phyloP scores from a whole-genome alignment of 1,140 invertebrate genomes.

The Papilio dardanus region DNA sequence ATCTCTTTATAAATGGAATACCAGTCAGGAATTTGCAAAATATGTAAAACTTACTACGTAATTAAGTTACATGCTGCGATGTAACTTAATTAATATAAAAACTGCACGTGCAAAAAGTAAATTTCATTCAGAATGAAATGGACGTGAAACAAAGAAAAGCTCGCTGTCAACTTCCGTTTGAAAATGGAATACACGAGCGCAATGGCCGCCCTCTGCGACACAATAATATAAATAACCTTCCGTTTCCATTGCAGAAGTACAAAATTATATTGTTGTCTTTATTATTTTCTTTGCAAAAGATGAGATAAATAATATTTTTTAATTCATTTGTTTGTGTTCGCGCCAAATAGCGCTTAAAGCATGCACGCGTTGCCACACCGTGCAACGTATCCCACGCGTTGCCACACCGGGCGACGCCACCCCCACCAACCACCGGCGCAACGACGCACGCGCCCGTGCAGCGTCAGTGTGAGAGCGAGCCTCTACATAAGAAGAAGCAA shows the following conservation, averaged over 20 bases:
- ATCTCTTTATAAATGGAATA: not conserved
- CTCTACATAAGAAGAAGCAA: no score
- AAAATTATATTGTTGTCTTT: not conserved
- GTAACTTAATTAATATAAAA: constrained; percentile 39
- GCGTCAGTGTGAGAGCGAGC: no score
- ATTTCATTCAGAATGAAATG: constrained; percentile 65
- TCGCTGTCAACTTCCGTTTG: constrained; percentile 69
- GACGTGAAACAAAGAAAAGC: constrained; percentile 65
- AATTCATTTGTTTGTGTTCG: no score
- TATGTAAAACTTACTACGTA: not conserved
- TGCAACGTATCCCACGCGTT: no score
- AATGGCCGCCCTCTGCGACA: constrained; percentile 54
- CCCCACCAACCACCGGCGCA: no score
- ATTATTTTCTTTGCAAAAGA: not conserved
- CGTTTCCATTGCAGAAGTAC: not conserved
- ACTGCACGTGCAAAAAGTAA: constrained; percentile 40
- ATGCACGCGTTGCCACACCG: no score
- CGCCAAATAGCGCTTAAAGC: no score
- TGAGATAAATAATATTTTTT: no score
- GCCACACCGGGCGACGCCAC: no score
- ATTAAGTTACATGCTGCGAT: constrained; percentile 16
- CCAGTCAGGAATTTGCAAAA: not conserved
- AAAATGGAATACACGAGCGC: constrained; percentile 64
- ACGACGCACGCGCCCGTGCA: no score
- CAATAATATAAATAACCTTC: constrained; percentile 39